These are phyloP conservation scores for Eretmochelys imbricata DNA, from an alignment of 2,113 vertebrate species.

Conservation along the genomic window DNA sequence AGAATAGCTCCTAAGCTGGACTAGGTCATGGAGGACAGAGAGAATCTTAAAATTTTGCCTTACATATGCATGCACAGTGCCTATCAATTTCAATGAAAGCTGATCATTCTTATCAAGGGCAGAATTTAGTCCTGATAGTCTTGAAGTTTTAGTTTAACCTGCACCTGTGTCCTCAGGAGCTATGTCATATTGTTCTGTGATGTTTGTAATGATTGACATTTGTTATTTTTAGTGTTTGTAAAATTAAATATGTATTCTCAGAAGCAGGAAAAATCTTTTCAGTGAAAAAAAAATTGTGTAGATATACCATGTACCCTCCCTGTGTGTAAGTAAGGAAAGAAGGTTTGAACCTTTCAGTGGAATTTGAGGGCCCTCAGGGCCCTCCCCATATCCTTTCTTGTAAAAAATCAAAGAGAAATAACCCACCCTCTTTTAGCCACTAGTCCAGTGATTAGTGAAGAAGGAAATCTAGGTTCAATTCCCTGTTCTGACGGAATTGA, in stretches of 20 bases:
- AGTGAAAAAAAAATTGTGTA: background rate
- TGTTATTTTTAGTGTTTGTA: background rate
- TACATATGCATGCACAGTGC: no score
- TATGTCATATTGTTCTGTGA: background rate
- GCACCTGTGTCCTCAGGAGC: background rate
- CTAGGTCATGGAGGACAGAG: no score
- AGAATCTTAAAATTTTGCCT: no score
- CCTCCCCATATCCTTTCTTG: no score
- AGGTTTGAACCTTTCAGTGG: background rate
- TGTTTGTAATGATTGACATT: background rate
- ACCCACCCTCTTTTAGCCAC: background rate
- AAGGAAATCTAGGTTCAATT: background rate
- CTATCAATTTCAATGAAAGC: conserved; percentile 40
- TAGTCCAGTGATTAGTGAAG: background rate
- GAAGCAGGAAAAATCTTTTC: background rate
- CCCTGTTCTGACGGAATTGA: background rate
- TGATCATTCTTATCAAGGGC: conserved; percentile 4
- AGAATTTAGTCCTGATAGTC: background rate
- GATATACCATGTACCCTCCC: background rate
- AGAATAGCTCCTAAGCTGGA: no score
- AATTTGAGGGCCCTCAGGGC: background rate
- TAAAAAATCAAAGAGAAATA: no score
- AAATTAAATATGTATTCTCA: background rate
- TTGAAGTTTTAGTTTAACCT: conserved; percentile 16
- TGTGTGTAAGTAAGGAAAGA: background rate